These are phyloP conservation scores for Ciconia maguari DNA, from an alignment of 2,113 vertebrate species.

Conservation along the genomic window DNA sequence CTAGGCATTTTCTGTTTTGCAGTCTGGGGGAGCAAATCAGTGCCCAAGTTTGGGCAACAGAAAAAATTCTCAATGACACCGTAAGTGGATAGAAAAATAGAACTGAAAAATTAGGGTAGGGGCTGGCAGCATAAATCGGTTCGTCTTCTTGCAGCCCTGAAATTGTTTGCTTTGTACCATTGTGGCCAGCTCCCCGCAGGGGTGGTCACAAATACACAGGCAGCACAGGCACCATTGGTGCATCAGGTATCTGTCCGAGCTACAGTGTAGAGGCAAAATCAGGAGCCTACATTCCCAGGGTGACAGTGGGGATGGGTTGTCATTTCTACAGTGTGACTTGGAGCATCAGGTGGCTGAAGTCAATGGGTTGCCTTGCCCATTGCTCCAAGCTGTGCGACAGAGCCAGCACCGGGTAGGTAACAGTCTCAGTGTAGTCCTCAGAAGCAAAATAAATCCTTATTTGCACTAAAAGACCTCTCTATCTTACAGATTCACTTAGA, in stretches of 20 bases:
- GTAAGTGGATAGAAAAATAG: background rate
- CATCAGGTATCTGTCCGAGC: rapidly evolving
- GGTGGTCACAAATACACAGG: background rate
- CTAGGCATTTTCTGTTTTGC: background rate
- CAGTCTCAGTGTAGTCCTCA: background rate
- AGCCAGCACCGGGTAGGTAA: background rate
- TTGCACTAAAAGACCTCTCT: background rate
- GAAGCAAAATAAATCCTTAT: background rate
- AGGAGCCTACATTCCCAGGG: rapidly evolving
- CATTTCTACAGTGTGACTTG: background rate
- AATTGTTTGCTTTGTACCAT: background rate
- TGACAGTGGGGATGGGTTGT: background rate
- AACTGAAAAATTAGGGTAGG: background rate
- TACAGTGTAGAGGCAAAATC: rapidly evolving
- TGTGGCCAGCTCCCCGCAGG: background rate
- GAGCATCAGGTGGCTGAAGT: background rate
- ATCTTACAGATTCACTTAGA: background rate
- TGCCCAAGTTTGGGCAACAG: background rate
- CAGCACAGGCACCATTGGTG: background rate
- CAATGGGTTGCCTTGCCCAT: background rate
- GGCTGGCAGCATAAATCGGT: background rate
- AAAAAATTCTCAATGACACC: background rate
- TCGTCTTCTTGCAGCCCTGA: background rate
- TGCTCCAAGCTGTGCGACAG: background rate
- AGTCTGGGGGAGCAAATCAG: background rate